Conservation (phyloP, 1,140 invertebrate species). For the Acromyrmex heyeri region DNA sequence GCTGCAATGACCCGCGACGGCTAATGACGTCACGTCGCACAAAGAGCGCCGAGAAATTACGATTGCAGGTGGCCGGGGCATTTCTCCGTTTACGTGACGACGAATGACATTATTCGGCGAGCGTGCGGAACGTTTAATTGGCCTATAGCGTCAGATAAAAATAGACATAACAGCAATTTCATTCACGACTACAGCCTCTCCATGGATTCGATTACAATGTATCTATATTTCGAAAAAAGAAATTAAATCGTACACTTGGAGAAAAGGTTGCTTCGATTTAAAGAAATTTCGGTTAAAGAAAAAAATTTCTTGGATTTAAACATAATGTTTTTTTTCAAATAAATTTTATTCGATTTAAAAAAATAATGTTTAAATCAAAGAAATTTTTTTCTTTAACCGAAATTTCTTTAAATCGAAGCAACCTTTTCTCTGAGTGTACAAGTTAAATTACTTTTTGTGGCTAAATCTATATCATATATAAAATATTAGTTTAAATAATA, state of each 20-base stretch:
- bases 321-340: too few relatives aligned
- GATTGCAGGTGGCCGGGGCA: conserved; percentile 38
- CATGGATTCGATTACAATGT: neutral
- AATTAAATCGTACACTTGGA: neutral
- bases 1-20: conserved; percentile 32
- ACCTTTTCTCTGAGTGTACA: too few relatives aligned
- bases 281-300: too few relatives aligned
- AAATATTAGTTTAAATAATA: neutral
- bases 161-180: conserved; percentile 23
- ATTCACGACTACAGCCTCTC: conserved; percentile 5
- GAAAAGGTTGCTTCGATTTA: too few relatives aligned
- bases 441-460: neutral
- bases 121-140: conserved; percentile 46
- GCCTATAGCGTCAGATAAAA: conserved; percentile 18
- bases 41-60: conserved; percentile 63
- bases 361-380: too few relatives aligned
- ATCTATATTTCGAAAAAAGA: neutral
- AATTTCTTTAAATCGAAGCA: too few relatives aligned
- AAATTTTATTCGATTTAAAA: too few relatives aligned
- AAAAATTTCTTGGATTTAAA: too few relatives aligned
- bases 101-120: neutral
- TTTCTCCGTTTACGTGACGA: conserved; percentile 46
- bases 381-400: too few relatives aligned
- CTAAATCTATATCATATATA: neutral
- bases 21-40: conserved; percentile 63